Conservation (phyloP, 2,888 invertebrate genomes). For the Cephus rjabovi region DNA sequence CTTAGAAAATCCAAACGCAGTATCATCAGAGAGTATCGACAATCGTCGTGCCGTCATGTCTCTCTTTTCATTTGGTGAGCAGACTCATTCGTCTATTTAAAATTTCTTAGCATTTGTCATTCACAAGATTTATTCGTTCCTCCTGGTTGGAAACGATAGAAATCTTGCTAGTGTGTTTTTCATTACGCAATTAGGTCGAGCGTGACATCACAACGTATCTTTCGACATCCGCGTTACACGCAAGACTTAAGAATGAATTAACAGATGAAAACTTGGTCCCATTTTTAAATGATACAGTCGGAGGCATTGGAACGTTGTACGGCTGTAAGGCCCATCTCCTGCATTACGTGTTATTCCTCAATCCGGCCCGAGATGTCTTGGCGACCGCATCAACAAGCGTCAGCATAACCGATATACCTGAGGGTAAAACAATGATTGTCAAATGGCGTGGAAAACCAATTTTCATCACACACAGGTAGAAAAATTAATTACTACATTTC, state of each 20-base stretch:
- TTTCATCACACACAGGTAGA: slow-evolving; percentile 77
- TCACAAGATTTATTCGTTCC: background rate
- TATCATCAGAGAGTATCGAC: slow-evolving; percentile 58
- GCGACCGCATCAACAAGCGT: slow-evolving; percentile 84
- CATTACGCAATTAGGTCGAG: background rate
- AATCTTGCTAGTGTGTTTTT: background rate
- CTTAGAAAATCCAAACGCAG: slow-evolving; percentile 56
- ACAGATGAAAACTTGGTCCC: background rate
- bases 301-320: slow-evolving; percentile 72
- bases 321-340: slow-evolving; percentile 72
- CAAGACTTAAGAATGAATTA: background rate
- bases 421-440: slow-evolving; percentile 74
- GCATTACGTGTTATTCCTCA: slow-evolving; percentile 73
- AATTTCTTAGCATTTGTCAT: background rate
- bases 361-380: slow-evolving; percentile 79
- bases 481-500: slow-evolving; percentile 15
- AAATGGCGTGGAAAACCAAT: slow-evolving; percentile 90
- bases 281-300: slow-evolving; percentile 61
- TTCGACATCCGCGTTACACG: background rate
- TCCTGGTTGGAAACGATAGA: background rate
- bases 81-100: background rate
- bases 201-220: background rate
- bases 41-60: slow-evolving; percentile 43
- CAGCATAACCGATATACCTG: slow-evolving; percentile 76
- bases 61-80: background rate